phyloP scores from a whole-genome alignment of 2,113 vertebrate genomes.

The Spheniscus mendiculus region DNA sequence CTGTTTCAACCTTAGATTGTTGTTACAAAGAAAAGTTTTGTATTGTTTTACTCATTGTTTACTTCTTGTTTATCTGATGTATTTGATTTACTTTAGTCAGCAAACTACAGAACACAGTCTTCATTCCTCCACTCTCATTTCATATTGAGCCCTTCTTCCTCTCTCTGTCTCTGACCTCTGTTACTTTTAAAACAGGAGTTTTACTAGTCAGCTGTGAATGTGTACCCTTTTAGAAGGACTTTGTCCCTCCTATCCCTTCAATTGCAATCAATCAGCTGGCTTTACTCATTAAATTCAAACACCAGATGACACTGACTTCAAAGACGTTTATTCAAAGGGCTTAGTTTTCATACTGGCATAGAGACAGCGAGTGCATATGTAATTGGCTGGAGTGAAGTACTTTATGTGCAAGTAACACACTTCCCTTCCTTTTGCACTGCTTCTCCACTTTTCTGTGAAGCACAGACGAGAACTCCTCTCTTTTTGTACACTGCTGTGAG shows the following conservation, averaged over 20 bases:
- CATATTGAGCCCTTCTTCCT: neutral
- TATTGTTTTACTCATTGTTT: neutral
- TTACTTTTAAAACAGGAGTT: neutral
- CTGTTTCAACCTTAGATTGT: neutral
- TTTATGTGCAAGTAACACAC: neutral
- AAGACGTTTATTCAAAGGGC: neutral
- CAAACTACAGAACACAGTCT: neutral
- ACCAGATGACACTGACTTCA: neutral
- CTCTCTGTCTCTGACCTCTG: neutral
- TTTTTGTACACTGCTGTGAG: neutral
- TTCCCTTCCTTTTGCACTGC: neutral
- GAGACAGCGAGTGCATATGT: neutral
- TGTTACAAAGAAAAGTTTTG: neutral
- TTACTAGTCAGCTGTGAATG: neutral
- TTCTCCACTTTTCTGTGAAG: neutral
- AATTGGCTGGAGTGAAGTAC: neutral
- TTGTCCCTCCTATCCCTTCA: neutral
- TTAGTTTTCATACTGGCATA: neutral
- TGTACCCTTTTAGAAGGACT: neutral
- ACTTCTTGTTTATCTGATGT: neutral
- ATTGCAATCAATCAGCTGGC: neutral
- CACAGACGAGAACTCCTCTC: neutral
- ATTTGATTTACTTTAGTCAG: neutral
- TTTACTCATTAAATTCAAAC: neutral
- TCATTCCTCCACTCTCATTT: neutral